These are phyloP conservation scores for Bombus turneri DNA, from an alignment of 1,140 invertebrate genomes.

Conservation along the genomic window DNA sequence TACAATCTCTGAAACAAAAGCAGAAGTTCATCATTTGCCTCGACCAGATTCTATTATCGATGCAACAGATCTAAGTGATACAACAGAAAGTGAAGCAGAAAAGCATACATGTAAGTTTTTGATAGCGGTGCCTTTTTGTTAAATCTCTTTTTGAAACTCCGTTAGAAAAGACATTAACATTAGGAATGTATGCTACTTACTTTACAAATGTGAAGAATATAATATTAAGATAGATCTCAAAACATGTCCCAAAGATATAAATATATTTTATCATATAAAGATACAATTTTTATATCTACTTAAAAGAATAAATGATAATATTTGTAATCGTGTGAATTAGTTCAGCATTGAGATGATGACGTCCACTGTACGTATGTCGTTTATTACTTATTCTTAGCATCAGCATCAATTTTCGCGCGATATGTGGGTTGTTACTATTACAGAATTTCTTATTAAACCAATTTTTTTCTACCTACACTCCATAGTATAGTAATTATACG, in stretches of 20 bases:
- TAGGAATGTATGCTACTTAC: neutral
- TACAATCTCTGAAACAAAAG: constrained; percentile 51
- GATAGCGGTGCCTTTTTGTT: neutral
- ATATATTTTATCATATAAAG: neutral
- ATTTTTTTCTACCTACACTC: neutral
- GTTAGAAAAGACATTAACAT: neutral
- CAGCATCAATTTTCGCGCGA: neutral
- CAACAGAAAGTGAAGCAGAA: constrained; percentile 91
- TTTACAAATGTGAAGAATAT: neutral
- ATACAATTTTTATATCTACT: neutral
- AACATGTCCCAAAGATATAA: neutral
- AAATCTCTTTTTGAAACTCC: neutral
- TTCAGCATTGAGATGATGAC: neutral
- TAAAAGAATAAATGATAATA: neutral
- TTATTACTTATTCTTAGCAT: neutral
- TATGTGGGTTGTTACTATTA: neutral
- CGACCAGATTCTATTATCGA: constrained; percentile 72
- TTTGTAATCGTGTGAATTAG: neutral
- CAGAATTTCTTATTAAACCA: neutral
- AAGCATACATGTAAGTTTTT: constrained; percentile 79
- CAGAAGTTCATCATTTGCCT: constrained; percentile 60
- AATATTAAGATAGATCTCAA: neutral
- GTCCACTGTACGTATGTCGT: neutral
- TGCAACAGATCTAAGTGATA: constrained; percentile 91
- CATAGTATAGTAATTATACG: neutral